Evolutionary conservation across 1,140 invertebrate species (phyloP).

Genomic region (Tribolium madens): DNA sequence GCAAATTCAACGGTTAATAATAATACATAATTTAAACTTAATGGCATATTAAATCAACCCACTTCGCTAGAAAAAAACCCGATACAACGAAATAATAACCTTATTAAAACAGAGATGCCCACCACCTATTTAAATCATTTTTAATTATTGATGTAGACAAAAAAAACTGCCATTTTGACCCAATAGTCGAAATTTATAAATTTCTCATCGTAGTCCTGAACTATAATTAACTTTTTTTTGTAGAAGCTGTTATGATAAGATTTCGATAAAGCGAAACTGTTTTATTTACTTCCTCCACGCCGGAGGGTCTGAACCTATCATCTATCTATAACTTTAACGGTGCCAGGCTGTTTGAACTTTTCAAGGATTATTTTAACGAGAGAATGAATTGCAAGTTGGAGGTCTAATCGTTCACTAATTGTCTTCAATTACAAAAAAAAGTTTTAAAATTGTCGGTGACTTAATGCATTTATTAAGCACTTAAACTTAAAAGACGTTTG

Average conservation of each 20-base stretch:
- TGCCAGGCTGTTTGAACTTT: background rate
- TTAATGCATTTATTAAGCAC: conserved; percentile 21
- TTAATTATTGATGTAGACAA: conserved; percentile 9
- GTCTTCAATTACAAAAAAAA: conserved; percentile 5
- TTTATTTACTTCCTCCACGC: conserved; percentile 1
- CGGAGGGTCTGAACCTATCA: background rate
- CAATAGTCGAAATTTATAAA: conserved; percentile 9
- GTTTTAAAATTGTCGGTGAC: background rate
- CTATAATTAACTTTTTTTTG: conserved; percentile 7
- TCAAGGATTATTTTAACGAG: background rate
- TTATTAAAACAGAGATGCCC: conserved; percentile 18
- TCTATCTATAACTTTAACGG: background rate
- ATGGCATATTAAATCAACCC: conserved; percentile 19
- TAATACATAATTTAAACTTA: conserved; percentile 24
- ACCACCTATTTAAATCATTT: conserved; percentile 21
- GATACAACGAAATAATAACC: conserved; percentile 7
- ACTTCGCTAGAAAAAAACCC: conserved; percentile 1
- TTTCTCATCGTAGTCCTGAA: background rate
- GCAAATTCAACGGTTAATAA: conserved; percentile 22
- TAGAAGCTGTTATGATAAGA: conserved; percentile 5
- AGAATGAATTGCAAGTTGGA: conserved; percentile 1
- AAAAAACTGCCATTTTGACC: conserved; percentile 4
- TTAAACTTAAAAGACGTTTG: background rate
- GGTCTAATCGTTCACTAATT: conserved; percentile 13
- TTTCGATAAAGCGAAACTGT: background rate